These are phyloP conservation scores for Lemur catta DNA, from an alignment of 2,797 vertebrate species.

Conservation along the genomic window DNA sequence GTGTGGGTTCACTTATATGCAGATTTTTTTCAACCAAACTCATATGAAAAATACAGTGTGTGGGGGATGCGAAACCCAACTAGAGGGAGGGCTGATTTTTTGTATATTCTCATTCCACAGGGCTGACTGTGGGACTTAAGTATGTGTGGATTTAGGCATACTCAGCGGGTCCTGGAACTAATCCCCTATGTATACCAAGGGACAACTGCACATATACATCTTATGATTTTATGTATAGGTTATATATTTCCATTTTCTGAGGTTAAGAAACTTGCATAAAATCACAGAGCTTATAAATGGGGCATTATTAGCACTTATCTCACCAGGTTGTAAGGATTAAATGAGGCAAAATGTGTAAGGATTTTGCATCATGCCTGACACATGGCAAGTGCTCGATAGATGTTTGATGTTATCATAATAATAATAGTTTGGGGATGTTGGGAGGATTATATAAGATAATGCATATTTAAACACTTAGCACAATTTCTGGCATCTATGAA, in stretches of 20 bases:
- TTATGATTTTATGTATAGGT: neutral
- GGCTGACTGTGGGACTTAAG: neutral
- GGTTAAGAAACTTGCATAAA: neutral
- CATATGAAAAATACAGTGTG: neutral
- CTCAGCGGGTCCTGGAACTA: neutral
- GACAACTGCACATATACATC: neutral
- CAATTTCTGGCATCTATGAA: neutral
- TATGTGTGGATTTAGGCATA: neutral
- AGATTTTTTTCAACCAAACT: neutral
- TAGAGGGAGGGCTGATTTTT: neutral
- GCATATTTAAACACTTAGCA: neutral
- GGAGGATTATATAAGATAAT: neutral
- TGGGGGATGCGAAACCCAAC: neutral
- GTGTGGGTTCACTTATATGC: neutral
- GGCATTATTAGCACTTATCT: neutral
- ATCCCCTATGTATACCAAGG: neutral
- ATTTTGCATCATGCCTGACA: neutral
- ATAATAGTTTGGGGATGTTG: neutral
- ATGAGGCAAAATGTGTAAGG: neutral
- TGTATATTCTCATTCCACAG: neutral
- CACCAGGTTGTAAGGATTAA: neutral
- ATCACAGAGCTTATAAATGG: neutral
- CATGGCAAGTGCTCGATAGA: accelerated
- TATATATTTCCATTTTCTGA: neutral
- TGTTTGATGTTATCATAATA: neutral